phyloP scores from a whole-genome alignment of 2,888 invertebrate genomes.

The Himalopsyche anomala region DNA sequence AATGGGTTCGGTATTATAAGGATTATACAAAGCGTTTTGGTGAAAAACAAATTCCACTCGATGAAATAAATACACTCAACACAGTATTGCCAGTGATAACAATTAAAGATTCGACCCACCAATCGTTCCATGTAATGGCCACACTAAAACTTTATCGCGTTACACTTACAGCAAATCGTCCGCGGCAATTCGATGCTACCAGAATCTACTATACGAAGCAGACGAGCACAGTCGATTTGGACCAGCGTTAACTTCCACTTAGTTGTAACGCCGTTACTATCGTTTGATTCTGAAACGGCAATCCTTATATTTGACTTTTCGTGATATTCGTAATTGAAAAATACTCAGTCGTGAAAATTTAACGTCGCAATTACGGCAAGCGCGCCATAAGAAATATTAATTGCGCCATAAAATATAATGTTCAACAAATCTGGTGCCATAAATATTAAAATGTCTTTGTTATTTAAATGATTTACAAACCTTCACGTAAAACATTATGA shows the following conservation, averaged over 20 bases:
- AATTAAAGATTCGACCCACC: conserved; percentile 34
- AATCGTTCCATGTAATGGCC: conserved; percentile 34
- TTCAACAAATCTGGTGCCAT: too few species aligned
- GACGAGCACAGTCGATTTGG: conserved; percentile 16
- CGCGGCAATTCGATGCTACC: conserved; percentile 21
- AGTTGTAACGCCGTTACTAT: conserved; percentile 34
- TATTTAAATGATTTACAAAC: too few species aligned
- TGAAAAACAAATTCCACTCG: conserved; percentile 30
- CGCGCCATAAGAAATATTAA: too few species aligned
- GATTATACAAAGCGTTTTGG: conserved; percentile 1
- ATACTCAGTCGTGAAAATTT: too few species aligned
- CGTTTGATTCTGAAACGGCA: neutral
- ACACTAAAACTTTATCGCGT: conserved; percentile 34
- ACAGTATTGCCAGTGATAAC: conserved; percentile 29
- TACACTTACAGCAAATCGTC: conserved; percentile 30
- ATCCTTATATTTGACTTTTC: neutral
- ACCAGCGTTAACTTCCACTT: conserved; percentile 42
- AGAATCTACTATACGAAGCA: conserved; percentile 8
- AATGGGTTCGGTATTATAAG: neutral
- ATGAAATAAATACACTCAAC: conserved; percentile 34
- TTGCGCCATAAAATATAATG: too few species aligned
- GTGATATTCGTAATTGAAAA: too few species aligned
- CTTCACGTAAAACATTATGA: too few species aligned
- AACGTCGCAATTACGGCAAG: too few species aligned
- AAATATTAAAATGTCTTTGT: too few species aligned